Evolutionary conservation across 1,140 invertebrate genomes (phyloP).

Genomic region (Drosophila gunungcola): DNA sequence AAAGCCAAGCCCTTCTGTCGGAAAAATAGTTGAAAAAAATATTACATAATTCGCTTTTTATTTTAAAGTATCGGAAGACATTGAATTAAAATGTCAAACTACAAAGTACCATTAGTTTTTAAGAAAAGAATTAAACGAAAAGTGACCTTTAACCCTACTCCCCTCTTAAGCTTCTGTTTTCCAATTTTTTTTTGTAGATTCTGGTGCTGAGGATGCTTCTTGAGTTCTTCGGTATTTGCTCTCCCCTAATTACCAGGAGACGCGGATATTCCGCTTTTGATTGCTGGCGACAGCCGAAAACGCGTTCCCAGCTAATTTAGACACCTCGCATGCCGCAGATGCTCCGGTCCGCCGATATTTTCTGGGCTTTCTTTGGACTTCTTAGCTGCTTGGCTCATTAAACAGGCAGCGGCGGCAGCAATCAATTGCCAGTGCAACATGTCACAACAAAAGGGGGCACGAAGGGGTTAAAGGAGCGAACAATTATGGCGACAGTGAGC

Average conservation of each 20-base stretch:
- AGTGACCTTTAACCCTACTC: neutral
- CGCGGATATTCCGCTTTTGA: conserved; percentile 70
- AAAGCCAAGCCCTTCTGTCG: no score
- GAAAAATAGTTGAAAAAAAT: no score
- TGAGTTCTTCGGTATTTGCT: conserved; percentile 51
- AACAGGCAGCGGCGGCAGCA: conserved; percentile 52
- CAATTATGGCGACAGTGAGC: conserved; percentile 76
- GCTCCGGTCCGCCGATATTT: conserved; percentile 12
- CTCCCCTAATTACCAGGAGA: conserved; percentile 68
- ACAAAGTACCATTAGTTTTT: no score
- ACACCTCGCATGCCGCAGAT: conserved; percentile 79
- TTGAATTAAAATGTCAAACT: no score
- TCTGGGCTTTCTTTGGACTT: conserved; percentile 2
- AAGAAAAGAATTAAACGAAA: no score
- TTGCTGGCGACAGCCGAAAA: conserved; percentile 72
- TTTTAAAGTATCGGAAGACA: no score
- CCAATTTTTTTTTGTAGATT: neutral
- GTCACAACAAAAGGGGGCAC: conserved; percentile 23
- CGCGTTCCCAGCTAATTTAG: conserved; percentile 83
- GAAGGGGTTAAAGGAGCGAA: conserved; percentile 37
- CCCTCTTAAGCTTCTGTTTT: neutral
- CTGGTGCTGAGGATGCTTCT: conserved; percentile 10
- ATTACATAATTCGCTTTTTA: no score
- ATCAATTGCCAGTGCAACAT: conserved; percentile 68
- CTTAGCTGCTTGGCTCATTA: conserved; percentile 56